Conservation (phyloP, 2,797 vertebrate species). For the Ispidina picta region DNA sequence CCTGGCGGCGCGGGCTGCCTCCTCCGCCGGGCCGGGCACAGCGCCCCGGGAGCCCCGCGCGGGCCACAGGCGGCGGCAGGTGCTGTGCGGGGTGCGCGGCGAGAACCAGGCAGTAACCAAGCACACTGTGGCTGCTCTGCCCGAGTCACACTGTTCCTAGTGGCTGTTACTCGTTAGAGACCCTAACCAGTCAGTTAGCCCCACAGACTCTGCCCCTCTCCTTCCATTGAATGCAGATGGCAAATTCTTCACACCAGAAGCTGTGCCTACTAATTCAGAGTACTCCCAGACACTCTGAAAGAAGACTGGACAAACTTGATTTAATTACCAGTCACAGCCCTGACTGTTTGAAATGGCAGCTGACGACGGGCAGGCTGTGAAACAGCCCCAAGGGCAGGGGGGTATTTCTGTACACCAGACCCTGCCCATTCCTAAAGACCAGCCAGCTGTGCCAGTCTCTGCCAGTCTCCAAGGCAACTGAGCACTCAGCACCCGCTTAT, state of each 20-base stretch:
- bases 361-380: neutral
- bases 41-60: too few relatives aligned
- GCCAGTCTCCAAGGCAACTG: constrained; percentile 60
- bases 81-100: too few relatives aligned
- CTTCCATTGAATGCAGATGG: neutral
- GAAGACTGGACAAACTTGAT: neutral
- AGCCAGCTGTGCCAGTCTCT: constrained; percentile 5
- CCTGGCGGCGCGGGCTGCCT: too few relatives aligned
- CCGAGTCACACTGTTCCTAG: neutral
- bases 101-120: neutral
- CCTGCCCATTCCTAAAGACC: neutral
- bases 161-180: neutral
- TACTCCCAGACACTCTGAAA: neutral
- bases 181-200: neutral
- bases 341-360: neutral
- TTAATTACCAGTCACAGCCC: neutral
- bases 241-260: neutral
- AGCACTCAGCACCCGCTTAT: neutral
- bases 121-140: neutral
- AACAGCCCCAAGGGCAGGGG: constrained; percentile 3
- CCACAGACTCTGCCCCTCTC: neutral
- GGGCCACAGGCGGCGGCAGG: too few relatives aligned
- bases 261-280: neutral
- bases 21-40: too few relatives aligned
- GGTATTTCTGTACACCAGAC: neutral